These are phyloP conservation scores for Acronicta leporina DNA, from an alignment of 2,888 invertebrate genomes.

Conservation along the genomic window DNA sequence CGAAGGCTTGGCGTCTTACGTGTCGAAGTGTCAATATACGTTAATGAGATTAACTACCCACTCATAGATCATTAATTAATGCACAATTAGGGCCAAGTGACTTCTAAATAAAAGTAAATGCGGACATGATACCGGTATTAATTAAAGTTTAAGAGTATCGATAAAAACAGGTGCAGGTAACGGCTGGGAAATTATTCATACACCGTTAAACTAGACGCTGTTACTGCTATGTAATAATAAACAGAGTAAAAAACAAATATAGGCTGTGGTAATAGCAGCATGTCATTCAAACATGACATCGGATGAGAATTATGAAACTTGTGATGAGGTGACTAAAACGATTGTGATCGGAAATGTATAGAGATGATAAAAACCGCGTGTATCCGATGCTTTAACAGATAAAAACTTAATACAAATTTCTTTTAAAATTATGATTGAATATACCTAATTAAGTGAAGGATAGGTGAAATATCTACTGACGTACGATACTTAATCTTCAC, in stretches of 20 bases:
- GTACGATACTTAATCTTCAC: too few relatives aligned
- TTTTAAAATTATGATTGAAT: too few relatives aligned
- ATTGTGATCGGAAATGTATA: constrained; percentile 31
- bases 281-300: constrained; percentile 41
- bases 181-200: constrained; percentile 49
- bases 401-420: too few relatives aligned
- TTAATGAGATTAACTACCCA: constrained; percentile 45
- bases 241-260: too few relatives aligned
- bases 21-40: constrained; percentile 33
- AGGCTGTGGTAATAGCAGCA: constrained; percentile 18
- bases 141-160: constrained; percentile 30
- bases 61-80: constrained; percentile 10
- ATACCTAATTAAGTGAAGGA: too few relatives aligned
- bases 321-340: constrained; percentile 27
- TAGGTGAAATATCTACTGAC: too few relatives aligned
- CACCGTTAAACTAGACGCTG: constrained; percentile 39
- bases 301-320: constrained; percentile 39
- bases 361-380: constrained; percentile 16
- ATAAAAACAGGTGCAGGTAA: constrained; percentile 40
- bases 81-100: constrained; percentile 33
- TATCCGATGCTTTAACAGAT: constrained; percentile 19
- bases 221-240: constrained; percentile 45
- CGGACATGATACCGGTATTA: constrained; percentile 44
- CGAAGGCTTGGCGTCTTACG: constrained; percentile 13
- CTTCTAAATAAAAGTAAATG: constrained; percentile 33